Base-by-base conservation (phyloP, 2,888 invertebrate species). In the Meloe dianella region DNA sequence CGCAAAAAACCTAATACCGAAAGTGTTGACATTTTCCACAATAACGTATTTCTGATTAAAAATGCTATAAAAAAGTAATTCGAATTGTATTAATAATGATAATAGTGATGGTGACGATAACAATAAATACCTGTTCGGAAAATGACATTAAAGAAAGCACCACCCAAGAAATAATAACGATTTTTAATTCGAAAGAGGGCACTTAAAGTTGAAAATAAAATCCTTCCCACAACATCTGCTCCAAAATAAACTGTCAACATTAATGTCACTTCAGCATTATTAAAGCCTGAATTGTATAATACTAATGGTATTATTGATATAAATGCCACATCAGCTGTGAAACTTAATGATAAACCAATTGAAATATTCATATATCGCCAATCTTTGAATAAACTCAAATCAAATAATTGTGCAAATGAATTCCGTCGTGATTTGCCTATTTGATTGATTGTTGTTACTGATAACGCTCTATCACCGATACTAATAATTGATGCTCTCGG, bases 311-410 rank as follows among this genome's bases (percentile, higher is more conserved):
- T 87, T 61, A 93, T 78, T 0, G 90, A 89, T 72, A 90, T 87
- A 79, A 93, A 93, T 0, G 89, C 89, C 54, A 89, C 85, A 79
- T 93, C 92, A 6, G 91, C 88, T 65, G 89, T 89, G 68, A 90
- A 86, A 4, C 89, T 88, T 65, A 92, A 85, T 0, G 91, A 87
- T 77, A 91, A 86, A 47, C 92, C 93, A 35, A 91, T 79, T 60
- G 89, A 87, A 65, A 92, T 90, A 77, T 91, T 92, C 9, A 91
- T 86, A 73, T 89, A 91, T 30, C 88, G 85, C 17, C 86, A 85
- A 72, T 90, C 87, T 77, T 89, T 90, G 8, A 91, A 79, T 9
- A 91, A 81, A 0, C 86, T 86, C 66, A 91, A 80, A 77, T 91
- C 90, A 32, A 91, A 81, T 64, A 87, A 88, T 68, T 90, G 87